Base-by-base conservation (phyloP, 2,888 invertebrate species). In the Saturnia japonica region DNA sequence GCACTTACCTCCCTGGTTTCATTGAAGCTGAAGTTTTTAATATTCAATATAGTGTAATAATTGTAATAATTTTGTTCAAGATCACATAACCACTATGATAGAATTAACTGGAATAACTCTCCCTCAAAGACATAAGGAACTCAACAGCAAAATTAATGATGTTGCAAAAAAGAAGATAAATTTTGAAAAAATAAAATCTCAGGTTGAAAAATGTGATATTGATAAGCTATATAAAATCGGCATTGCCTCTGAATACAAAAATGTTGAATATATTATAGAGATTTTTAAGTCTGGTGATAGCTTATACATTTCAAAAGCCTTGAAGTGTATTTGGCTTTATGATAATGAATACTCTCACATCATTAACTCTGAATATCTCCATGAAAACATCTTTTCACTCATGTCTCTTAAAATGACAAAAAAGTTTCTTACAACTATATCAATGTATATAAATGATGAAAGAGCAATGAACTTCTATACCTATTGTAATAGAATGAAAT, bases 371-470 rank as follows among this genome's bases (percentile, higher is more conserved):
- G 77, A 84, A 47, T 82, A 86, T 73, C 81, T 91, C 3, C 82
- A 88, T 22, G 67, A 79, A 0, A 78, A 88, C 62, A 74, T 91
- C 40, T 88, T 91, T 72, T 88, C 91, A 7, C 77, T 73, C 0
- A 90, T 91, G 88, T 89, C 91, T 3, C 70, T 75, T 2, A 89
- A 87, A 81, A 88, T 89, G 86, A 88, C 82, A 72, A 85, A 80
- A 51, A 90, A 89, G 70, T 73, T 87, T 40, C 74, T 91, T 11
- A 76, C 78, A 22, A 74, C 77, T 1, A 78, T 88, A 72, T 81
- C 87, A 2, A 72, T 72, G 3, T 57, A 85, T 68, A 28, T 91
- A 2, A 82, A 73, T 72, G 79, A 82, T 74, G 80, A 82, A 25
- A 82, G 88, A 70, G 77, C 82, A 14, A 72, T 72, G 19, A 70